phyloP scores from a whole-genome alignment of 2,113 vertebrate species.

The Oreocharis arfaki region DNA sequence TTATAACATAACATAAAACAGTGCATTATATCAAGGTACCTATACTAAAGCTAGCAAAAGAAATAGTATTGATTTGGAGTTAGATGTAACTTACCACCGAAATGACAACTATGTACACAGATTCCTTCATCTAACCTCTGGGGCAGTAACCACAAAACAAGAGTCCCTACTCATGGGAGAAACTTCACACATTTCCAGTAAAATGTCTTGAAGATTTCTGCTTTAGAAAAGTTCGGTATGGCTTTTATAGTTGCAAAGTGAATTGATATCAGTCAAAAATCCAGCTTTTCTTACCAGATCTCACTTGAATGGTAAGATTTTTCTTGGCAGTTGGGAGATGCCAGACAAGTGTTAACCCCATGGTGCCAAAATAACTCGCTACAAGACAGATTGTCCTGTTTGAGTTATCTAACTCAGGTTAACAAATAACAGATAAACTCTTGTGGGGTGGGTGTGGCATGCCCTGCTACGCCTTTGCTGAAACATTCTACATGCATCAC shows the following conservation, averaged over 20 bases:
- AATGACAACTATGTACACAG: not conserved
- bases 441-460: not conserved
- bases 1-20: not conserved
- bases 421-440: not conserved
- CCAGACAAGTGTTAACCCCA: not conserved
- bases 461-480: not conserved
- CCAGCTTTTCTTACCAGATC: not conserved
- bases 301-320: not conserved
- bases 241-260: not conserved
- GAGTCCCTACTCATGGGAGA: not conserved
- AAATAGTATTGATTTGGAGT: not conserved
- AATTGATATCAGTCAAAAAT: not conserved
- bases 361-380: not conserved
- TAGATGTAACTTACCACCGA: not conserved
- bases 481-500: not conserved
- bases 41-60: not conserved
- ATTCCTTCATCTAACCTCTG: not conserved
- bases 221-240: not conserved
- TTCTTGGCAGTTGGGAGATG: too few species aligned
- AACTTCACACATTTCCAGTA: not conserved
- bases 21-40: not conserved
- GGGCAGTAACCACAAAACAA: not conserved
- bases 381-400: not conserved
- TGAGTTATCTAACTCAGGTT: not conserved
- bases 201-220: not conserved